These are phyloP conservation scores for Cosmia pyralina DNA, from an alignment of 2,888 invertebrate species.

Conservation along the genomic window DNA sequence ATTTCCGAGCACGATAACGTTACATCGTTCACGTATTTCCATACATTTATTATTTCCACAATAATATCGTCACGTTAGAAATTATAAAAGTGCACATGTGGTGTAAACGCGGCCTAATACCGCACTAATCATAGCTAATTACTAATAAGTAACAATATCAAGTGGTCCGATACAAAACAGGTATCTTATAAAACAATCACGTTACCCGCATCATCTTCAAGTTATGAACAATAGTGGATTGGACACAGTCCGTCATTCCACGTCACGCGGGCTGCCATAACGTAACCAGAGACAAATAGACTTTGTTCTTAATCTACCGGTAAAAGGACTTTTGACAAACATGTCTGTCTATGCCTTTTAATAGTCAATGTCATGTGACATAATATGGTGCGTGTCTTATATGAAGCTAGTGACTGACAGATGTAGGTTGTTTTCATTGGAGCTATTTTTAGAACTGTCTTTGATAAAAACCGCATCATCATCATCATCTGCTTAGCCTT, in stretches of 20 bases:
- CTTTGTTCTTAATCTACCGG: constrained; percentile 33
- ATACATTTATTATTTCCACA: too few species aligned
- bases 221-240: constrained; percentile 53
- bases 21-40: too few species aligned
- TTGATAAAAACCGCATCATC: not conserved
- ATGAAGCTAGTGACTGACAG: constrained; percentile 19
- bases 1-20: too few species aligned
- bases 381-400: constrained; percentile 33
- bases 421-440: constrained; percentile 21
- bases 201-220: constrained; percentile 51
- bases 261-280: constrained; percentile 36
- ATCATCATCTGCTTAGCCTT: too few species aligned
- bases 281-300: constrained; percentile 30
- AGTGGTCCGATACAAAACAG: constrained; percentile 35
- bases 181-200: constrained; percentile 49
- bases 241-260: constrained; percentile 56
- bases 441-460: constrained; percentile 22
- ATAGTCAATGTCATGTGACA: constrained; percentile 45
- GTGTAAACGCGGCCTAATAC: not conserved
- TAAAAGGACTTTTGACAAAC: constrained; percentile 45
- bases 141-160: constrained; percentile 16
- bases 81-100: not conserved
- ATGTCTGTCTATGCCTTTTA: constrained; percentile 34
- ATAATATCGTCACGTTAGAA: too few species aligned
- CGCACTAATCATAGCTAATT: not conserved